These are phyloP conservation scores for Lepidochrysops patricia DNA, from an alignment of 2,888 invertebrate species.

Conservation along the genomic window DNA sequence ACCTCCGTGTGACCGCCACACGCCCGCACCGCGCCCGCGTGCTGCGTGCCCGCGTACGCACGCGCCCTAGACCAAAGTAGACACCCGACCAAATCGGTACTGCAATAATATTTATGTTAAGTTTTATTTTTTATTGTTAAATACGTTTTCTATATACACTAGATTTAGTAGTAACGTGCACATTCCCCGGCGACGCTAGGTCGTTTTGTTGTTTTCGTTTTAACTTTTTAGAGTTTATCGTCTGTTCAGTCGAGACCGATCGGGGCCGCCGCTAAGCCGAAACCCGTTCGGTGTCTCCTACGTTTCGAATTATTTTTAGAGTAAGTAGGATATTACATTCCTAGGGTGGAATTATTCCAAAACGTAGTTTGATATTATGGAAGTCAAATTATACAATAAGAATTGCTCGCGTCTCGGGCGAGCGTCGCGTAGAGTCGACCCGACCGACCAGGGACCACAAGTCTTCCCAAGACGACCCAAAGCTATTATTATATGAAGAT, in stretches of 20 bases:
- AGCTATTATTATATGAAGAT: slow-evolving; percentile 57
- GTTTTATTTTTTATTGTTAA: slow-evolving; percentile 48
- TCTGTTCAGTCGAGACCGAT: slow-evolving; percentile 66
- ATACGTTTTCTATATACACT: slow-evolving; percentile 60
- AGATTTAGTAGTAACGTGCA: slow-evolving; percentile 63
- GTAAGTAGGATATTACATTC: slow-evolving; percentile 42
- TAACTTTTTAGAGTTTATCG: slow-evolving; percentile 54
- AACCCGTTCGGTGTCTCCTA: slow-evolving; percentile 8
- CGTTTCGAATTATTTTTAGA: slow-evolving; percentile 12
- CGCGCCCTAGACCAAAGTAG: slow-evolving; percentile 61
- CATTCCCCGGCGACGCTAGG: slow-evolving; percentile 68
- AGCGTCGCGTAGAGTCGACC: neutral
- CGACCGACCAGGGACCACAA: slow-evolving; percentile 47
- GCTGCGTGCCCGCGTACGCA: slow-evolving; percentile 15
- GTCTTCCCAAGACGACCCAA: slow-evolving; percentile 68
- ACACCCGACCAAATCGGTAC: slow-evolving; percentile 70
- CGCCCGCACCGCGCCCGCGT: slow-evolving; percentile 23
- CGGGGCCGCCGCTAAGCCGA: slow-evolving; percentile 27
- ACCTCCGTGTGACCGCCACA: slow-evolving; percentile 34
- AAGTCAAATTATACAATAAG: slow-evolving; percentile 19
- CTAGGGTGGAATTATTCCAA: slow-evolving; percentile 65
- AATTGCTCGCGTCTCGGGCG: slow-evolving; percentile 6
- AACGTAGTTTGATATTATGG: slow-evolving; percentile 19
- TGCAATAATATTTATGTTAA: slow-evolving; percentile 68
- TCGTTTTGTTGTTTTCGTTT: slow-evolving; percentile 67